Conservation (phyloP, 2,113 vertebrate species). For the Orycteropus afer region DNA sequence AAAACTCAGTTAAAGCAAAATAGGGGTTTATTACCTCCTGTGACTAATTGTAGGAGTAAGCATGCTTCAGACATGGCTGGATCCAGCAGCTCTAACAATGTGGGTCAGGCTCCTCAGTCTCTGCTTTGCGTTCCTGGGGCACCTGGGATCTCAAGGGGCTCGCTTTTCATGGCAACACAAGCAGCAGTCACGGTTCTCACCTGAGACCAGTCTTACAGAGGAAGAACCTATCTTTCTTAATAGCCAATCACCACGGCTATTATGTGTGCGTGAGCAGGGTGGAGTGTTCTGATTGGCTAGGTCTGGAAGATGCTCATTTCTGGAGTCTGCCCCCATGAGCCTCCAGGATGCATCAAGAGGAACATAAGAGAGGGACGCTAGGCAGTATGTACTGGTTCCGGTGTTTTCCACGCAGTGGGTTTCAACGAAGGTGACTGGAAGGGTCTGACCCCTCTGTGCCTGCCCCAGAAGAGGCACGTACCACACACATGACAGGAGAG, state of each 20-base stretch:
- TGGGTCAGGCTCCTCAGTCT: not conserved
- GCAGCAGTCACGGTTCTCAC: too few species aligned
- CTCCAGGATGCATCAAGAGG: not conserved
- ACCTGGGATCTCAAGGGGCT: not conserved
- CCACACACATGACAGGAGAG: not conserved
- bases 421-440: too few species aligned
- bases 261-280: too few species aligned
- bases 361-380: too few species aligned
- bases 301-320: not conserved
- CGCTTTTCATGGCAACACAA: not conserved
- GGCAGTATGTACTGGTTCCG: not conserved
- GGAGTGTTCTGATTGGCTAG: not conserved
- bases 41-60: not conserved
- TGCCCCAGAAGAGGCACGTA: not conserved
- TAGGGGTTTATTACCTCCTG: not conserved
- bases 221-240: not conserved
- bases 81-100: not conserved
- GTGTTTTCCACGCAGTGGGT: too few species aligned
- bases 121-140: not conserved
- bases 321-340: too few species aligned
- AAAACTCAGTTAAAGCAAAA: not conserved
- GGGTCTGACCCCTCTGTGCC: rapidly evolving
- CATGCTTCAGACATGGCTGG: not conserved
- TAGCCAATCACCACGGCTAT: not conserved
- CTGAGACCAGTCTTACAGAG: not conserved